Evolutionary conservation across 1,140 invertebrate genomes (phyloP), one percentile per base, ranked within the genome.

Genomic region (Acromyrmex charruanus): DNA sequence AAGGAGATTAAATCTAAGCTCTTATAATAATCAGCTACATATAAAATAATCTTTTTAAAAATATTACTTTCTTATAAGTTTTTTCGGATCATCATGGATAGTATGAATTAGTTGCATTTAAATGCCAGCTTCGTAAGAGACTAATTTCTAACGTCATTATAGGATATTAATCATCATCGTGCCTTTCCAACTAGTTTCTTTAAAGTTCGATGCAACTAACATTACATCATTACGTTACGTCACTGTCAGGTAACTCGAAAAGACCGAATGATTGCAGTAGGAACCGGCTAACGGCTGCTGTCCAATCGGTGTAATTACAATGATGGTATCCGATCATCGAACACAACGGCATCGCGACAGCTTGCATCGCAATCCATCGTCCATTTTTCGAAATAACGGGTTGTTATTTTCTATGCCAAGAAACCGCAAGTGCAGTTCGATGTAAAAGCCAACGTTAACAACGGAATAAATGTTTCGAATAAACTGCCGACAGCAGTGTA

Each of bases 71-170:
- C 44, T 81, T 71, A 71, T 18, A 81, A 9, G 12, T 28, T 81
- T 58, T 81, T 44, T 58, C 10, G 65, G 12, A 35, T 9, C 79
- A 58, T 71, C 51, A 71, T 81, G 79, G 51, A 65, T 71, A 51
- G 51, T 81, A 71, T 35, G 51, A 81, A 31, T 58, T 44, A 53
- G 35, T 58, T 81, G 71, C 65, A 81, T 81, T 81, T 81, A 81
- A 81, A 81, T 81, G 51, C 65, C 31, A 39, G 79, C 71, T 81
- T 81, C 51, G 79, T 31, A 81, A 81, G 79, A 69, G 79, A 44
- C 65, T 81, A 81, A 81, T 81, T 81, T 81, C 79, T 81, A 81
- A 71, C 79, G 35, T 81, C 79, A 53, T 81, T 81, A 81, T 51
- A 55, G 51, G 65, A 81, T 81, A 81, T 81, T 71, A 81, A 81